These are phyloP conservation scores for Siphamia tubifer DNA, from an alignment of 2,113 vertebrate species.

Conservation along the genomic window DNA sequence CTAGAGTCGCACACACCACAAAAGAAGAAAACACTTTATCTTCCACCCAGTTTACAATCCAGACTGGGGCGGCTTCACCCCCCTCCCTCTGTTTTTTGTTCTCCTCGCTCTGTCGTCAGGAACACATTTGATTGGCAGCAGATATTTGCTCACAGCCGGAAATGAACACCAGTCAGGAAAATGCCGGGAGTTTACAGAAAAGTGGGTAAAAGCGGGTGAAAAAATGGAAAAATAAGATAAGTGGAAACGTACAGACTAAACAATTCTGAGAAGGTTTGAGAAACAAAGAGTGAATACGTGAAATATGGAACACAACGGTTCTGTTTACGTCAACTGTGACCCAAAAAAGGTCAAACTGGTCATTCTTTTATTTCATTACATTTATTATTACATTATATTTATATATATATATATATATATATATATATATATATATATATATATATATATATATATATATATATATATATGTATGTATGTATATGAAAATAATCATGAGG, in stretches of 20 bases:
- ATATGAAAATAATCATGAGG: too few relatives aligned
- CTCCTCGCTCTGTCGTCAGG: slow-evolving; percentile 23
- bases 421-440: too few relatives aligned
- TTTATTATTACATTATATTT: too few relatives aligned
- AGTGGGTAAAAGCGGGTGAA: slow-evolving; percentile 3
- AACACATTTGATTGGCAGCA: slow-evolving; percentile 55
- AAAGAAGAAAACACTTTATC: slow-evolving; percentile 46
- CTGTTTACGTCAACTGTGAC: too few relatives aligned
- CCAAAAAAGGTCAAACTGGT: too few relatives aligned
- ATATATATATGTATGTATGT: too few relatives aligned
- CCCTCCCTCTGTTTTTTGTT: neutral
- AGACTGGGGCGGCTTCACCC: slow-evolving; percentile 14
- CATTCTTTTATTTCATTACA: too few relatives aligned
- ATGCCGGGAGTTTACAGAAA: slow-evolving; percentile 66
- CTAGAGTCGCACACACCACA: slow-evolving; percentile 51
- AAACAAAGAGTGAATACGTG: slow-evolving; percentile 62
- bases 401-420: too few relatives aligned
- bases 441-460: too few relatives aligned
- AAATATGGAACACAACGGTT: slow-evolving; percentile 44
- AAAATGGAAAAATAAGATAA: slow-evolving; percentile 60
- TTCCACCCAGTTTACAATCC: slow-evolving; percentile 70
- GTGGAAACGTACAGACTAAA: slow-evolving; percentile 71
- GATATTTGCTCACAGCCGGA: slow-evolving; percentile 61
- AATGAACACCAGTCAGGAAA: slow-evolving; percentile 58
- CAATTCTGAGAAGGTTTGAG: slow-evolving; percentile 30